Base-by-base conservation (phyloP, 2,888 invertebrate genomes). In the Endotricha flammealis region DNA sequence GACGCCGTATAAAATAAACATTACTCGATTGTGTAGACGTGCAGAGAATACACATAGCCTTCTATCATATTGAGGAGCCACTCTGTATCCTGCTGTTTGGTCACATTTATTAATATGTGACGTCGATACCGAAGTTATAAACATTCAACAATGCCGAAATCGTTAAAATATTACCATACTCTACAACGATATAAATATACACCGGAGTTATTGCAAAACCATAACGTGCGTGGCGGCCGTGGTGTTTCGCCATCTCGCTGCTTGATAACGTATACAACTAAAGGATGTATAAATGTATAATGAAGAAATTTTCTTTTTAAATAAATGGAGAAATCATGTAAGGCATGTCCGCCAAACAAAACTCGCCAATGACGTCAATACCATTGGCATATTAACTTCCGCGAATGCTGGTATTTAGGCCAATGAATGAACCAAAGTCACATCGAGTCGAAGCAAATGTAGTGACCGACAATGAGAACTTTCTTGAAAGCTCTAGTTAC, bases 401-500 rank as follows among this genome's bases (percentile, higher is more conserved):
- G 35, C 29, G 11, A 35, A 29, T 22, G 29, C 29, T 11, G 22
- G 13, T 23, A 35, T 35, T 29, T 35, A 35, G 35, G 35, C 29
- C 35, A 29, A 4, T n/a, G 20, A 20, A n/a, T 20, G 3, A 20
- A 20, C 2, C 20, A 8, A 20, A 2, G 20, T 16, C 16, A 16
- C 8, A 9, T 24, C 10, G 24, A 13, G 23, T 24, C 16, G 12
- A 25, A 33, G 25, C 32, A 33, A n/a, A 33, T 33, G 8, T 14
- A 12, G 14, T 11, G 14, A 17, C 25, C 17, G 11, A 22, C 22
- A 16, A 10, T 16, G 11, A 7, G 34, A 30, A 34, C 38, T 48
- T 41, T 36, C 34, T 29, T 24, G 33, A 41, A 58, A 54, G 57
- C 57, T 58, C 46, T 35, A 34, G 28, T 38, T 41, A 25, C 12